Base-by-base conservation (phyloP, 2,113 vertebrate species). In the Gnathonemus longibarbis region DNA sequence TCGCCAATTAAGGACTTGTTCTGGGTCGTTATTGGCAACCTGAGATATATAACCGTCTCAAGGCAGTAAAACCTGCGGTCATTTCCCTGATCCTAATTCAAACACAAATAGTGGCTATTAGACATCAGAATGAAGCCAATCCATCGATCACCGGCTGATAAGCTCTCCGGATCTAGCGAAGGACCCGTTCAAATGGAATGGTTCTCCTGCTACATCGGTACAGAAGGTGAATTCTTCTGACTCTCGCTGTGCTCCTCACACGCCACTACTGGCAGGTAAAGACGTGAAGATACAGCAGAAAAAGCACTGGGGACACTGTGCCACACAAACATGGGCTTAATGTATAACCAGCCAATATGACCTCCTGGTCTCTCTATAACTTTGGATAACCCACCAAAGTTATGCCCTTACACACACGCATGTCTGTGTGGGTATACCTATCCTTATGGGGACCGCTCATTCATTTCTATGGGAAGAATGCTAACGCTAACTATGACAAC, bases 1-100 rank as follows among this genome's bases (percentile, higher is more conserved):
- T 84, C 45, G 10, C 42, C 83, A 84, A 84, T 84, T 84, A 80
- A 84, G 45, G 45, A 84, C 83, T 24, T 48, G 83, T 84, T 84
- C 39, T 39, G 39, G 83, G 39, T n/a, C 45, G 7, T 42, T 48
- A 84, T 84, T 84, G 83, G 45, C 83, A 84, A 42, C 42, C 83
- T 48, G 39, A 84, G 83, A 84, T 84, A n/a, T 48, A 84, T 24
- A 84, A 48, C 39, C 21, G 1, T 48, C 15, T 84, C 24, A 48
- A 45, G 45, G 42, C 83, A 84, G 24, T 46, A 45, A 84, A 84
- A 48, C 83, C 45, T n/a, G 24, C 42, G 39, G 45, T 27, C 21
- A 45, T 84, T 84, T 84, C 83, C 83, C 45, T 48, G 42, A 84
- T 24, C 42, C 83, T 48, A 48, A 48, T 80, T 80, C 74, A 80